phyloP scores from a whole-genome alignment of 92 coral and sea anemone species.

The Phymanthus crucifer region DNA sequence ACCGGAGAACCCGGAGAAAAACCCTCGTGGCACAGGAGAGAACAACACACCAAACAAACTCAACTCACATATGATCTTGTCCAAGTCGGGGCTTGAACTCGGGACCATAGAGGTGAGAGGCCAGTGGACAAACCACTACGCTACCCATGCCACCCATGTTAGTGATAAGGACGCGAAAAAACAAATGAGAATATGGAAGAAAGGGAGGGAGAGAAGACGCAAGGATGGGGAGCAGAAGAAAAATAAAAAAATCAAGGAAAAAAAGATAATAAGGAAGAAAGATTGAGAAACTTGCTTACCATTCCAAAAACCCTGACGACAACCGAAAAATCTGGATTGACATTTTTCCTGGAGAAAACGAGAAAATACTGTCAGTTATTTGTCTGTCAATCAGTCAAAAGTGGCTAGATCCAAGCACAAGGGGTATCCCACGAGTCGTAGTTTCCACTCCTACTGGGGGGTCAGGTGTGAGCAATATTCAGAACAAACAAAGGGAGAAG shows the following conservation, averaged over 20 bases:
- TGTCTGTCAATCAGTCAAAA: no score
- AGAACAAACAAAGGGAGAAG: no score
- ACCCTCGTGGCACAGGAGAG: no score
- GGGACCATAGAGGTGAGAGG: no score
- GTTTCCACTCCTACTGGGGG: no score
- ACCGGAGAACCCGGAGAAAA: background rate
- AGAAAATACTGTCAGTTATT: background rate
- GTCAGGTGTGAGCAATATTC: no score
- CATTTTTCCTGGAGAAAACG: slow-evolving; percentile 58
- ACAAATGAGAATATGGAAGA: background rate
- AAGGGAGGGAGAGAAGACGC: background rate
- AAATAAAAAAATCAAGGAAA: background rate
- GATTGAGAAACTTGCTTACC: slow-evolving; percentile 51
- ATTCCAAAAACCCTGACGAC: slow-evolving; percentile 75
- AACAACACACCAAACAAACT: no score
- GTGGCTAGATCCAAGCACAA: background rate
- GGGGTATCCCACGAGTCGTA: no score
- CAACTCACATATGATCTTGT: no score
- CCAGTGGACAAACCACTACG: no score
- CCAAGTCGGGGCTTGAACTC: no score
- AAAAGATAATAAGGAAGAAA: background rate
- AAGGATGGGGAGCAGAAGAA: background rate
- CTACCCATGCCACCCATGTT: no score
- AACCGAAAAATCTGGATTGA: slow-evolving; percentile 74
- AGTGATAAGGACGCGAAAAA: background rate